phyloP scores from a whole-genome alignment of 30 jellyfish, hydroid and myxozoan genomes.

The Cassiopea xamachana region DNA sequence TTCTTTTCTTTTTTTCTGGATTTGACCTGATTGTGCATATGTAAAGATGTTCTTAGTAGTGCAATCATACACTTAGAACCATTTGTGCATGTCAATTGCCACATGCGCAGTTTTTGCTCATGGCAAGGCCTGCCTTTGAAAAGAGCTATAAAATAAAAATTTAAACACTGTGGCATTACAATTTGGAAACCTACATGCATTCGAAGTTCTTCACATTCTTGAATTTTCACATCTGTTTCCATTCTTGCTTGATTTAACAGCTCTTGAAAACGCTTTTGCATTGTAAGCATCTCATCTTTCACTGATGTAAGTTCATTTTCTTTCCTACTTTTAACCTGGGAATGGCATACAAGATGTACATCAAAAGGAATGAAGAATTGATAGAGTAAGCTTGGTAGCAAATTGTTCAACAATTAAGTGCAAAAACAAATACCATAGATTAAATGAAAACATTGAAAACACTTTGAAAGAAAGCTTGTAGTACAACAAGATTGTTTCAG shows the following conservation, averaged over 20 bases:
- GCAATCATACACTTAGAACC: no score
- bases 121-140: no score
- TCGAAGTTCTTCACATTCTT: slow-evolving; percentile 97
- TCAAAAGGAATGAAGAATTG: slow-evolving; percentile 4
- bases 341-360: neutral
- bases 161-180: neutral
- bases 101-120: no score
- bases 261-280: slow-evolving; percentile 84
- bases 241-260: slow-evolving; percentile 74
- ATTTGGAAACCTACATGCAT: slow-evolving; percentile 70
- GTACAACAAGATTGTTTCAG: no score
- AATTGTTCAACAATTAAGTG: neutral
- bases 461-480: no score
- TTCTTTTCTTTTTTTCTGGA: no score
- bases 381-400: neutral
- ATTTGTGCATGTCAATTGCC: no score
- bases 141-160: no score
- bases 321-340: slow-evolving; percentile 72
- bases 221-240: slow-evolving; percentile 84
- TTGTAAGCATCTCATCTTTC: slow-evolving; percentile 69
- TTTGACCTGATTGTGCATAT: no score
- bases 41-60: no score
- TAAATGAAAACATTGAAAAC: no score
- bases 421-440: no score
- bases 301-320: slow-evolving; percentile 72